Conservation (phyloP, 2,888 invertebrate species). For the Atrina japonica region DNA sequence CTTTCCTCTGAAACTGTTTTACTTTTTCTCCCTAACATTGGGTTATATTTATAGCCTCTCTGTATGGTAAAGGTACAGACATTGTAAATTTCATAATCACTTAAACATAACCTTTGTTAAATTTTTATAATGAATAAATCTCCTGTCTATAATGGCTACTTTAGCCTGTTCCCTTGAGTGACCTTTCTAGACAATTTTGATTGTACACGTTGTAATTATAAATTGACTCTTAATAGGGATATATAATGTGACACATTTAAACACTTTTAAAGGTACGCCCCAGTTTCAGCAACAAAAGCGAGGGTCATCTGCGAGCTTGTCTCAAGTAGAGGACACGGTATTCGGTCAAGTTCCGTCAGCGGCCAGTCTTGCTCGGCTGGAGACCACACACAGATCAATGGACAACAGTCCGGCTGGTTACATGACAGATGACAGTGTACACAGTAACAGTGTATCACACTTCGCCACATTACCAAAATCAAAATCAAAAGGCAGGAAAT, state of each 20-base stretch:
- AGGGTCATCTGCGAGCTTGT: slow-evolving; percentile 77
- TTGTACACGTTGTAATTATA: no score
- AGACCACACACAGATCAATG: slow-evolving; percentile 43
- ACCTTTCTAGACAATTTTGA: no score
- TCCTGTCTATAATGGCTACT: no score
- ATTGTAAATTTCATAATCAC: no score
- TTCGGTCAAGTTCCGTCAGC: slow-evolving; percentile 62
- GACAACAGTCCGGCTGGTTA: slow-evolving; percentile 46
- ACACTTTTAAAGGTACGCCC: slow-evolving; percentile 34
- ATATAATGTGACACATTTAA: no score
- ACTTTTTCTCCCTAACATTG: no score
- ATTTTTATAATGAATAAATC: no score
- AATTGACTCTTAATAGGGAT: no score
- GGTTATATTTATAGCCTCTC: no score
- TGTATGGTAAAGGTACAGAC: no score
- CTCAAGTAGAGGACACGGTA: slow-evolving; percentile 75
- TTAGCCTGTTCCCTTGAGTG: no score
- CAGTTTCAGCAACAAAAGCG: slow-evolving; percentile 62
- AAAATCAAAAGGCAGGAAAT: slow-evolving; percentile 59
- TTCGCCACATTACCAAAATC: slow-evolving; percentile 59
- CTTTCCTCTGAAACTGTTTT: not conserved
- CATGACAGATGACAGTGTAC: slow-evolving; percentile 61
- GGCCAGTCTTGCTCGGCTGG: slow-evolving; percentile 64
- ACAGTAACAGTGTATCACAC: slow-evolving; percentile 63
- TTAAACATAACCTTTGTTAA: no score